Base-by-base conservation (phyloP, 2,888 invertebrate species). In the Galerucella pusilla region DNA sequence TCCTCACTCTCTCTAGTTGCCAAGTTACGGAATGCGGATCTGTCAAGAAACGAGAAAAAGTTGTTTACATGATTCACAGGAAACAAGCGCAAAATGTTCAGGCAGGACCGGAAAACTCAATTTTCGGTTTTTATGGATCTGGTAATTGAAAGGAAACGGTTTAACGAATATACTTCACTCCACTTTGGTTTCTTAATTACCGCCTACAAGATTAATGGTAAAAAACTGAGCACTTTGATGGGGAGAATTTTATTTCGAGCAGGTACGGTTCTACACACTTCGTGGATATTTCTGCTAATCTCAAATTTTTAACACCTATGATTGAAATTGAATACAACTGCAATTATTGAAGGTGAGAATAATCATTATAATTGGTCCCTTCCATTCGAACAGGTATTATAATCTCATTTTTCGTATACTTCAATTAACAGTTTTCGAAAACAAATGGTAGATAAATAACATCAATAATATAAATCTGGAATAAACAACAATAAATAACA, bases 101-200 rank as follows among this genome's bases (percentile, higher is more conserved):
- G 67, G 52, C 71, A 45, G 42, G 16, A 57, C 61, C 61, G 63
- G 71, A 65, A 73, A 75, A 73, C 72, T 69, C 72, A 73, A 75
- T 75, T 75, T 73, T 65, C 52, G 70, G 52, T 75, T 75, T 75
- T 73, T 73, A 69, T 64, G 69, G 73, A 65, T 63, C 52, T 61
- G 73, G 70, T 75, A 75, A 75, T 75, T 75, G 73, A 75, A 73
- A 75, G 68, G 73, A 73, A 71, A 73, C 70, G 75, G 68, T 75
- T 75, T 67, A 75, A 70, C 66, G 73, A 68, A 71, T 52, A 64
- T 70, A 75, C 69, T 75, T 73, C 70, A 69, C 68, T 63, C 28
- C 65, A 67, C 75, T 75, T 75, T 72, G 69, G 72, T 68, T 75
- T 60, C 72, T 52, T 66, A 68, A 75, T 75, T 73, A 70, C 73